These are phyloP conservation scores for Tenebrio molitor DNA, from an alignment of 1,140 invertebrate species.

Conservation along the genomic window DNA sequence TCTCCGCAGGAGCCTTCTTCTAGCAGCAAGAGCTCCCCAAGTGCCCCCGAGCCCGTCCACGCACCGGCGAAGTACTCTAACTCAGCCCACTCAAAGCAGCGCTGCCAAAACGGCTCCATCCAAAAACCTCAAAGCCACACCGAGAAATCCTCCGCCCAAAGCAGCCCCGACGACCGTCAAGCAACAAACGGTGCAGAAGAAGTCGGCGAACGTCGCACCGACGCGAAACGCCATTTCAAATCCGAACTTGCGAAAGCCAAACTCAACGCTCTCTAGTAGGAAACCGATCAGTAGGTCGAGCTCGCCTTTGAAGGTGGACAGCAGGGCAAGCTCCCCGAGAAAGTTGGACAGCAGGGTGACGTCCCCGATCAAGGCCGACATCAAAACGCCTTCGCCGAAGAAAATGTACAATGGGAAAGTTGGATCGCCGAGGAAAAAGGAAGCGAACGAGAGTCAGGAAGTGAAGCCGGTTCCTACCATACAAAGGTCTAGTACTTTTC, in stretches of 20 bases:
- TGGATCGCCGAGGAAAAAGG: conserved; percentile 53
- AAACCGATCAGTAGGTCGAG: conserved; percentile 54
- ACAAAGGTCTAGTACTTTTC: conserved; percentile 77
- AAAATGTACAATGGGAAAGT: conserved; percentile 51
- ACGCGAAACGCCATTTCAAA: conserved; percentile 16
- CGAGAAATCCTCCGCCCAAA: conserved; percentile 39
- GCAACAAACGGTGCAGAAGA: conserved; percentile 21
- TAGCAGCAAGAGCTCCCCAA: conserved; percentile 65
- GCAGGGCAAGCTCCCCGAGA: conserved; percentile 56
- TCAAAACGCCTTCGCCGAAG: conserved; percentile 56
- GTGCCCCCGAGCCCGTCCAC: conserved; percentile 63
- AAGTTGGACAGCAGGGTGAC: conserved; percentile 59
- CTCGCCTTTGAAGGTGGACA: conserved; percentile 59
- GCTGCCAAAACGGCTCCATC: conserved; percentile 61
- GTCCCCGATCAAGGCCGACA: conserved; percentile 57
- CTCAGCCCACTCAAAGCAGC: conserved; percentile 64
- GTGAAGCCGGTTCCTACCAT: conserved; percentile 62
- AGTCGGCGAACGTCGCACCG: not conserved
- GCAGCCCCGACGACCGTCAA: not conserved
- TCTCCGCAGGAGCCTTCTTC: conserved; percentile 62
- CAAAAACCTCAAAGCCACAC: conserved; percentile 42
- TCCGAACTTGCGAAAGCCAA: conserved; percentile 17
- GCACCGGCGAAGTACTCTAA: conserved; percentile 61
- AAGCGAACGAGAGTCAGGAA: conserved; percentile 33
- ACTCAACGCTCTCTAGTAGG: conserved; percentile 14